Evolutionary conservation across 1,140 invertebrate genomes (phyloP), one percentile per base, ranked within the genome.

Genomic region (Phthorimaea operculella): DNA sequence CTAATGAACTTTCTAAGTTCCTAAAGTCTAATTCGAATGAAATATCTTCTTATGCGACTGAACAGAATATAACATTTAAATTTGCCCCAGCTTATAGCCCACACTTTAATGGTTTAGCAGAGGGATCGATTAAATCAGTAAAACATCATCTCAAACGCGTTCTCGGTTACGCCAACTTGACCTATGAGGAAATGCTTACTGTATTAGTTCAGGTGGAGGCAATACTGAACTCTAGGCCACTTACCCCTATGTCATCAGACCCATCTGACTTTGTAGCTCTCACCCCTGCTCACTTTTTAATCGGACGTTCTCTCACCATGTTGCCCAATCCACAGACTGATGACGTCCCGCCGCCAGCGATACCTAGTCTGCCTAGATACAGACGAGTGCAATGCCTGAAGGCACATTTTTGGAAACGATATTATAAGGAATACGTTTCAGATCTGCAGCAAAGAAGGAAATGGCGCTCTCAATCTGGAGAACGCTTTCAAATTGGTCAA

Each of bases 171-270:
- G 14, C 54, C 47, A 21, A 42, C 48, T 58, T 66, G 39, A 60
- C 50, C 8, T 69, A 45, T 54, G 68, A 71, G 48, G 55, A 63
- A 33, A 45, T 66, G 17, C 59, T 64, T 45, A 64, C 68, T 3
- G 10, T 67, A 33, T 39, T 71, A 17, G 34, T 34, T 34, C 60
- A 74, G 21, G 48, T 74, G 11, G 71, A 74, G 45, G 62, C 64
- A 9, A 45, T 60, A 16, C 36, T 80, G 14, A 82, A 82, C 58
- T 76, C 67, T 7, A 33, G 74, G 7, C 74, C 73, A 0, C 45
- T 76, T 4, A 61, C 55, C 33, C 52, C 63, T 11, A n/a, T 78
- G 7, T 65, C 67, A 18, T 51, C 45, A 28, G 61, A 74, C 55
- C 66, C 74, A 39, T 16, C 51, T 33, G 65, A 75, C 52, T 53